Conservation (phyloP, 2,888 invertebrate species). For the Keiferia lycopersicella region DNA sequence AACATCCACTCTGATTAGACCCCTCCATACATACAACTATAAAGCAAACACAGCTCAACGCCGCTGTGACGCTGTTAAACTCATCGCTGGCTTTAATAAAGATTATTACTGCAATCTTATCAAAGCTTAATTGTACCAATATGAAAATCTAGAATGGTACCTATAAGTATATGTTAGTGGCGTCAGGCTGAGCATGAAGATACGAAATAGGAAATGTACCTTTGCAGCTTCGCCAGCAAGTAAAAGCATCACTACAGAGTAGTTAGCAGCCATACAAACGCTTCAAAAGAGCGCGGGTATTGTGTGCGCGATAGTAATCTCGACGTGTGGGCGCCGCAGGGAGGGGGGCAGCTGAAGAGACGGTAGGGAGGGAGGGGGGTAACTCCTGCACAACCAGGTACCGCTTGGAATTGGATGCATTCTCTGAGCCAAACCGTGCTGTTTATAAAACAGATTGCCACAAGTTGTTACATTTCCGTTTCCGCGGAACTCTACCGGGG, state of each 20-base stretch:
- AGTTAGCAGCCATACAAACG: background rate
- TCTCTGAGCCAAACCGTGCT: conserved; percentile 1
- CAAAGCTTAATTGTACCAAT: too few species aligned
- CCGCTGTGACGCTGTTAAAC: too few species aligned
- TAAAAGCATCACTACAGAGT: background rate
- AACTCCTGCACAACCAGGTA: conserved; percentile 5
- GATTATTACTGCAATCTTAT: too few species aligned
- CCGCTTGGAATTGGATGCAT: conserved; percentile 14
- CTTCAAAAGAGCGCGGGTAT: conserved; percentile 9
- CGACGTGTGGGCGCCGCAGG: conserved; percentile 2
- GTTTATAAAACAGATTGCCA: conserved; percentile 9
- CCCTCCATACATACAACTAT: background rate
- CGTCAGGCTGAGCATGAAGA: too few species aligned
- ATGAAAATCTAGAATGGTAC: too few species aligned
- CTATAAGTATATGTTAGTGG: too few species aligned
- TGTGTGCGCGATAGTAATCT: conserved; percentile 17
- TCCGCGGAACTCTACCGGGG: background rate
- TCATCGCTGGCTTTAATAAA: too few species aligned
- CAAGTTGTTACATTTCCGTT: conserved; percentile 14
- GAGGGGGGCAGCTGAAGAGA: background rate
- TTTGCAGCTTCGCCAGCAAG: too few species aligned
- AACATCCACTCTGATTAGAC: conserved; percentile 14
- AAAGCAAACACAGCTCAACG: background rate
- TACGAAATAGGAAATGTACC: too few species aligned
- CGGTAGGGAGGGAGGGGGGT: background rate